phyloP scores from a whole-genome alignment of 2,797 vertebrate genomes.

The Sebastes cheni region DNA sequence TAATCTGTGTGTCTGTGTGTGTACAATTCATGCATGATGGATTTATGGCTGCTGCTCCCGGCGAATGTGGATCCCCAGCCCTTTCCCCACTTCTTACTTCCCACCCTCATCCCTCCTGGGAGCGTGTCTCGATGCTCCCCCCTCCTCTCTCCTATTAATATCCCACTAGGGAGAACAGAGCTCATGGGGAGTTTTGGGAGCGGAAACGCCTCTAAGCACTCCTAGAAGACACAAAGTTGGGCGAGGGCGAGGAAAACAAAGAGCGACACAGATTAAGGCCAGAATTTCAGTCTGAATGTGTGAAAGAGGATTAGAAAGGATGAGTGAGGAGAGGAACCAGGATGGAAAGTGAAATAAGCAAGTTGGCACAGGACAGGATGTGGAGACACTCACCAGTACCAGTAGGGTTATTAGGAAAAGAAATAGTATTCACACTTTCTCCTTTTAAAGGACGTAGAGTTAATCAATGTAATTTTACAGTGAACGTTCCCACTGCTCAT shows the following conservation, averaged over 20 bases:
- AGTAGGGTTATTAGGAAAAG: neutral
- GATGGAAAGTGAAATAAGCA: constrained; percentile 17
- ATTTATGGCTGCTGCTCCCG: constrained; percentile 51
- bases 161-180: constrained; percentile 67
- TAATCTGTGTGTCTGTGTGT: neutral
- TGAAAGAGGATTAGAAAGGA: constrained; percentile 47
- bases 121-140: constrained; percentile 58
- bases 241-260: constrained; percentile 24
- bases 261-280: constrained; percentile 12
- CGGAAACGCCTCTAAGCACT: constrained; percentile 70
- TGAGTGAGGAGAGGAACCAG: constrained; percentile 9
- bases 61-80: constrained; percentile 38
- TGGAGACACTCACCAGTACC: neutral
- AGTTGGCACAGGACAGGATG: neutral
- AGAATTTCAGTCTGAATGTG: constrained; percentile 30
- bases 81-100: constrained; percentile 71
- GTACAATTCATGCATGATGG: constrained; percentile 24
- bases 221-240: constrained; percentile 46
- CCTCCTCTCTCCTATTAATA: constrained; percentile 73
- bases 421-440: neutral
- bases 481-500: neutral
- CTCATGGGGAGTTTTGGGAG: constrained; percentile 76
- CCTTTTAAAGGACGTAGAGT: neutral
- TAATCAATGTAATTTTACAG: neutral
- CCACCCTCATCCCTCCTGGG: constrained; percentile 62